Evolutionary conservation across 2,888 invertebrate species (phyloP), one percentile per base, ranked within the genome.

Genomic region (Oxycera nigricornis): DNA sequence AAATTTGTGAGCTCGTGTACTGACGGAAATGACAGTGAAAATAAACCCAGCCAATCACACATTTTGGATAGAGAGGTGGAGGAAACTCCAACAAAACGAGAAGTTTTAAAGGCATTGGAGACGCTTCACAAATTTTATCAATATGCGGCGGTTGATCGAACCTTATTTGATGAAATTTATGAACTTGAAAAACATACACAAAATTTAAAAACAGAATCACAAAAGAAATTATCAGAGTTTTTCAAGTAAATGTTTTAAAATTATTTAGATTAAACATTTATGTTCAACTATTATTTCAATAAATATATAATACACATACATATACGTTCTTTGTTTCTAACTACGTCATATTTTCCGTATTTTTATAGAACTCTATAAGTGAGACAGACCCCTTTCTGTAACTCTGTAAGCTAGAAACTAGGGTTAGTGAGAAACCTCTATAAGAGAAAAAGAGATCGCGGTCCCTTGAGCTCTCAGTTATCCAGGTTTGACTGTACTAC

Each of bases 21-120:
- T 55, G 55, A 55, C 55, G 55, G 55, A 55, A 20, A 55, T 55
- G 55, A 55, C 55, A 3, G 55, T 55, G 55, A 55, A 55, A 9
- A 55, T 55, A 17, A 55, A 55, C 9, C 55, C 55, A 17, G 24
- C 55, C 55, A 17, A 55, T 55, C 55, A 17, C 55, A 22, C 22
- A 55, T 55, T 55, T 55, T 55, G 22, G 55, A 55, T 55, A 55
- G n/a, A 6, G 55, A 4, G 24, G 24, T 22, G 17, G 24, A 55
- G 55, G 24, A 24, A 9, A 55, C 24, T 55, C 55, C 55, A 55
- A 55, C 17, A 9, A 55, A 55, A 24, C 9, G 24, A 6, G 17
- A 55, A 55, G 17, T 24, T 55, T 55, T 55, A 55, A 11, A 55
- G 17, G 22, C 55, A 55, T 17, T 55, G 17, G 24, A 55, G 9